Evolutionary conservation across 1,140 invertebrate genomes (phyloP).

Genomic region (Drosophila nigromelanica): DNA sequence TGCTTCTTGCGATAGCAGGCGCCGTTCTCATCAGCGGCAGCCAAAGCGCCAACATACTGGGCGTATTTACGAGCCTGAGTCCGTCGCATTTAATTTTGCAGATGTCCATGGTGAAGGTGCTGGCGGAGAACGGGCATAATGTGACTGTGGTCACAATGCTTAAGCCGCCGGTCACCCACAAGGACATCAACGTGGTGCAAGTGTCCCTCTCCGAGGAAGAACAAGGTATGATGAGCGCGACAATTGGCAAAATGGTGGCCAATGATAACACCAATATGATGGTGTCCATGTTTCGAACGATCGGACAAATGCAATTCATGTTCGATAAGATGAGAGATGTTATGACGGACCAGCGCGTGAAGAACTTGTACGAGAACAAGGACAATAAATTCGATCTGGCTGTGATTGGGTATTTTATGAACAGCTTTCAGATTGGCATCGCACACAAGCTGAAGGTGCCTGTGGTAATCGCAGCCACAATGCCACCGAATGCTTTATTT

Average conservation of each 20-base stretch:
- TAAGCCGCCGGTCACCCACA: conserved; percentile 52
- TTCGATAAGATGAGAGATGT: conserved; percentile 46
- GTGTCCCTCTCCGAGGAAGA: conserved; percentile 42
- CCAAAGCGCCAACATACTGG: conserved; percentile 65
- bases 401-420: too few relatives aligned
- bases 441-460: too few relatives aligned
- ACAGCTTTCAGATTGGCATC: too few relatives aligned
- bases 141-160: conserved; percentile 64
- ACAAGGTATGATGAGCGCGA: conserved; percentile 1
- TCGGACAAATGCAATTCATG: conserved; percentile 23
- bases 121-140: conserved; percentile 72
- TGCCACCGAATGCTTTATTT: too few relatives aligned
- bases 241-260: conserved; percentile 19
- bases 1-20: conserved; percentile 20
- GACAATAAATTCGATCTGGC: too few relatives aligned
- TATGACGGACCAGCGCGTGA: conserved; percentile 42
- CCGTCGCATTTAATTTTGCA: conserved; percentile 74
- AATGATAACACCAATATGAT: conserved; percentile 32
- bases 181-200: conserved; percentile 46
- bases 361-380: background rate
- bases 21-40: conserved; percentile 6
- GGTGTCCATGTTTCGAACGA: conserved; percentile 1
- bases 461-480: too few relatives aligned
- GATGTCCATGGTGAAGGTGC: conserved; percentile 61
- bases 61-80: conserved; percentile 66